Evolutionary conservation across 2,113 vertebrate genomes (phyloP).

Genomic region (Chaetorhynchus papuensis): DNA sequence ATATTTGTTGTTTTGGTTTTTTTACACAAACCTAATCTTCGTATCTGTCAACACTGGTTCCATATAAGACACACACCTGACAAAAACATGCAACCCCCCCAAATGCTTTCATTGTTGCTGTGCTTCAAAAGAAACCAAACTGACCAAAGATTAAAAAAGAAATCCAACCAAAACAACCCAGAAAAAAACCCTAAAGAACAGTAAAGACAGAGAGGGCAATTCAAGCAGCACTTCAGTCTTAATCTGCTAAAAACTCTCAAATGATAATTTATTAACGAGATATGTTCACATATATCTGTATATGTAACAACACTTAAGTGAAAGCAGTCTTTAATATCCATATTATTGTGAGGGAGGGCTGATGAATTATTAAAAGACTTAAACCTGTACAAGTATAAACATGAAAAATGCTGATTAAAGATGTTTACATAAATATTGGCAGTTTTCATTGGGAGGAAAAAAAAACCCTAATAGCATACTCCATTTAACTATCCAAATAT

Average conservation of each 20-base stretch:
- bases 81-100: constrained; percentile 47
- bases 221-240: constrained; percentile 12
- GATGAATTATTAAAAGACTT: constrained; percentile 63
- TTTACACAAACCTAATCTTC: not conserved
- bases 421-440: constrained; percentile 60
- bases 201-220: constrained; percentile 25
- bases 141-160: not conserved
- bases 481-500: constrained; percentile 42
- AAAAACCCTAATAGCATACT: constrained; percentile 51
- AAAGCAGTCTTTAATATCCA: constrained; percentile 35
- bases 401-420: constrained; percentile 57
- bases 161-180: not conserved
- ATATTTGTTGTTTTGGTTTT: not conserved
- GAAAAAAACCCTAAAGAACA: not conserved
- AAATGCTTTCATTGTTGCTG: constrained; percentile 6
- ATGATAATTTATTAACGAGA: constrained; percentile 45
- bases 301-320: constrained; percentile 29
- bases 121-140: constrained; percentile 50
- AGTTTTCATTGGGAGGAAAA: constrained; percentile 48
- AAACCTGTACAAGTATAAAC: constrained; percentile 74
- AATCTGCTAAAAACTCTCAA: constrained; percentile 23
- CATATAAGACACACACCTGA: constrained; percentile 35
- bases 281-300: constrained; percentile 27
- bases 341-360: constrained; percentile 3
- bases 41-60: constrained; percentile 29